phyloP scores from a whole-genome alignment of 2,888 invertebrate species.

The Ophion ventricosus region DNA sequence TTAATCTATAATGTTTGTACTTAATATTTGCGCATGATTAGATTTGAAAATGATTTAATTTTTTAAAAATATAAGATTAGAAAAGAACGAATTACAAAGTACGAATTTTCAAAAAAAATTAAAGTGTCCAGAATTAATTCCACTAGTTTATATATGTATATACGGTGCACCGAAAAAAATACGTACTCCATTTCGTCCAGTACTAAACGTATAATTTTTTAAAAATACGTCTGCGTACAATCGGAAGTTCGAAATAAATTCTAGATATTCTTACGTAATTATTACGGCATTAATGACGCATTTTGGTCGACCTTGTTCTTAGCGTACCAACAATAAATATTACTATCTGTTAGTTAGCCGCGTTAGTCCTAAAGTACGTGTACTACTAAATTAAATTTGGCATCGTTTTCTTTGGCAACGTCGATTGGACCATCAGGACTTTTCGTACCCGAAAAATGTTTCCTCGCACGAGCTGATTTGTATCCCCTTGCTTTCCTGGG shows the following conservation, averaged over 20 bases:
- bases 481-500: background rate
- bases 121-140: no score
- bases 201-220: background rate
- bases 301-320: background rate
- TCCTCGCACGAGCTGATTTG: background rate
- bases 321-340: slow-evolving; percentile 47
- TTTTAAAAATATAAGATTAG: no score
- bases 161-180: no score
- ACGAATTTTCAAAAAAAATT: no score
- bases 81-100: no score
- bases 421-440: slow-evolving; percentile 40
- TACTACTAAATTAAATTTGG: slow-evolving; percentile 65
- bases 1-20: no score
- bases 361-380: slow-evolving; percentile 41
- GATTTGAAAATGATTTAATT: no score
- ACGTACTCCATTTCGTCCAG: background rate
- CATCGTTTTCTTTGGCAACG: slow-evolving; percentile 66
- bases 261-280: background rate
- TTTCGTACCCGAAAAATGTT: slow-evolving; percentile 32
- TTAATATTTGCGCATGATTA: no score
- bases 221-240: background rate
- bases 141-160: no score
- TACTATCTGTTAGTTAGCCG: slow-evolving; percentile 52
- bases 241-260: background rate
- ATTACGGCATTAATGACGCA: slow-evolving; percentile 14